Evolutionary conservation across 2,888 invertebrate genomes (phyloP), one percentile per base, ranked within the genome.

Genomic region (Dasypolia templi): DNA sequence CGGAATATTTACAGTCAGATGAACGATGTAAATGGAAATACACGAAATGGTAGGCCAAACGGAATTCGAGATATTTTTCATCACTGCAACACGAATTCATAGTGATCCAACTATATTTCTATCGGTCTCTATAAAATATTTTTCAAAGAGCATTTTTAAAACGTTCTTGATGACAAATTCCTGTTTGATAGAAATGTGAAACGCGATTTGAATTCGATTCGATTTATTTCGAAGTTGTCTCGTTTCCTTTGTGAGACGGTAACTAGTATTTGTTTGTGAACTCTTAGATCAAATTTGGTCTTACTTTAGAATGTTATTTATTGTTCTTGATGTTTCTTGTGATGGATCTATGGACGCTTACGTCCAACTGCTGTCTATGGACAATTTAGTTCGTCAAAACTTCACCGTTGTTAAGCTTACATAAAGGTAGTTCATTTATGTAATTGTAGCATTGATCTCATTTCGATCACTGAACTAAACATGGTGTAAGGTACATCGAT

Each of bases 151-250:
- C 65, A 77, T 75, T 85, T 82, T 68, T 46, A 79, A 78, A 78
- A 66, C 63, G 72, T 84, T 75, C 58, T 68, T 61, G 72, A 80
- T 80, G 80, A 81, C 70, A 74, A 83, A 85, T 79, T 85, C 70
- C 74, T 67, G 72, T 81, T 82, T 77, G 75, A 82, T 84, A 77
- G 72, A 85, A 83, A 82, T 79, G 53, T 63, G 75, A 75, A 78
- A 70, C 73, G 77, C 63, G 65, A 80, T 82, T 76, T 83, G 76
- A 83, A 85, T 85, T 49, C 61, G 46, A 76, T 79, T 79, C 64
- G 72, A 78, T 78, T 85, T 78, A 85, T 85, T 81, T 85, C 51
- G 49, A 77, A 72, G 64, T 66, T 58, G 61, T 59, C 19, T 67
- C 39, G 39, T 67, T 76, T 73, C 32, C 56, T 81, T 81, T 79